Base-by-base conservation (phyloP, 2,797 vertebrate species). In the Bradypus variegatus region DNA sequence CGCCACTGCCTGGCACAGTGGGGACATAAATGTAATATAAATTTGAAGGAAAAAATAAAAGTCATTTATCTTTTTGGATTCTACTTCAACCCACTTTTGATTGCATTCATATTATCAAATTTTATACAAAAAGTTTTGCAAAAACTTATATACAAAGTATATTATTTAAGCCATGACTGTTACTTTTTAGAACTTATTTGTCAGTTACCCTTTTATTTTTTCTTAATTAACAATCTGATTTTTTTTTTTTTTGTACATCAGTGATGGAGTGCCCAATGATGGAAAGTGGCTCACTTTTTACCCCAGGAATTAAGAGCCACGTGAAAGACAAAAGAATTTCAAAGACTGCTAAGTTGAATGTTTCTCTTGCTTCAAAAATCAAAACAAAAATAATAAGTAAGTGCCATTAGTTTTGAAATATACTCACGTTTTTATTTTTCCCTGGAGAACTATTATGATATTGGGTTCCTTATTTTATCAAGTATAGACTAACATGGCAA, bases 341-440 rank as follows among this genome's bases (percentile, higher is more conserved):
- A 65, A 97, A 95, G 93, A 62, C 92, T 92, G 89, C 95, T 78
- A 98, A 97, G 58, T 13, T 96, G 94, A 98, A 97, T 94, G 94
- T 94, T 95, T 95, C 96, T 92, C 95, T 98, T 94, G 97, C 96
- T 90, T 97, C 96, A 91, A 98, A 97, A 97, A 97, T 97, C 55
- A 98, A 97, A 96, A 96, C 96, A 86, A 98, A 97, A 96, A 96
- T 97, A 96, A 72, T 97, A 69, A 97, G 98, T 98, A 97, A 97
- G 98, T 97, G 12, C 58, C 19, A 55, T 69, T 86, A 73, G 62
- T 93, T 88, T 93, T 81, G 77, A 90, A 80, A 29, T 87, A 41
- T 53, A 60, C 69, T 87, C 31, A 91, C 8, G 33, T 62, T 92
- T 88, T 93, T 75, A 58, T 13, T 88, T 88, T 82, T 53, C 38